Base-by-base conservation (phyloP, 2,113 vertebrate species). In the Sinocyclocheilus rhinocerous region DNA sequence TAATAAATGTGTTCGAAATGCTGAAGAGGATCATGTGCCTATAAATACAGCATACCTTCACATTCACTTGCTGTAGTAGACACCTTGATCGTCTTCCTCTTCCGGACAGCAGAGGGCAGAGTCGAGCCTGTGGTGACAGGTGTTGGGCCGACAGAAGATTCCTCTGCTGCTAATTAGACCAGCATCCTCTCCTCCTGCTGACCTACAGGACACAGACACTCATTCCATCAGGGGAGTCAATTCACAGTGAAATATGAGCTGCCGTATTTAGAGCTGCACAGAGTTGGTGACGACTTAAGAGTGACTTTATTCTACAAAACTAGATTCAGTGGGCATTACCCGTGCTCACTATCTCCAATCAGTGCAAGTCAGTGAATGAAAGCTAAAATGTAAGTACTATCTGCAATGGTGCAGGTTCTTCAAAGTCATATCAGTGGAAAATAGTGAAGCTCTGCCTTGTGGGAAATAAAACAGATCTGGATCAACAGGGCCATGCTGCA, bases 221-320 rank as follows among this genome's bases (percentile, higher is more conserved):
- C 84, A 82, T 89, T 89, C 86, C 84, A 87, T 89, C 86, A 90
- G 83, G 90, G 87, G 84, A 87, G 70, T 87, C 87, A 90, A 90
- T 91, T 91, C 90, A 79, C 85, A 59, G 89, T 91, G 89, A 91
- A 91, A 89, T 86, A 91, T 90, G 84, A 89, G 75, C 87, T 88
- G 65, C 84, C 57, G 78, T 87, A 85, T 88, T 90, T 91, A 91
- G 89, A 87, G 88, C 86, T 88, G 87, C n/a, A 26, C 61, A 78
- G 81, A 29, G 72, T 61, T 26, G 11, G 72, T 72, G 81, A 76
- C 29, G 52, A 76, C 52, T 76, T 69, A 86, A 84, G 84, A 80
- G 73, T 63, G 73, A 81, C 73, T 57, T 70, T 36, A 70, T 67
- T 72, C 20, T 42, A 59, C 33, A 61, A 80, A 70, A 57, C 48